Evolutionary conservation across 1,140 invertebrate species (phyloP).

Genomic region (Lordiphosa clarofinis): DNA sequence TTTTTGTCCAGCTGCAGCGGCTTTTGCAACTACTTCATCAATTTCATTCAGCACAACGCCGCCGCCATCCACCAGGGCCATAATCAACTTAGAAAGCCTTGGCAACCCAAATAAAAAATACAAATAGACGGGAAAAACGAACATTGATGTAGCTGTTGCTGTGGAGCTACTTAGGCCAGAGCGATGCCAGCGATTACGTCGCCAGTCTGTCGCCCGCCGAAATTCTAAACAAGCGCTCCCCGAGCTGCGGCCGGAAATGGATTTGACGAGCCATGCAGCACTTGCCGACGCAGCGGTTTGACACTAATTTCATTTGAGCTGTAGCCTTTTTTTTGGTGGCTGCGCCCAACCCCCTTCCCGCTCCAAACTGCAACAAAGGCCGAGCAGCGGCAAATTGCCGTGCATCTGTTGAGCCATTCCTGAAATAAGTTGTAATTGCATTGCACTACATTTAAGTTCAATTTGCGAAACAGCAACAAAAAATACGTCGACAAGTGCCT

Average conservation of each 20-base stretch:
- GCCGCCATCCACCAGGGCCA: constrained; percentile 17
- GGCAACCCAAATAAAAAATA: constrained; percentile 37
- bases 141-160: constrained; percentile 21
- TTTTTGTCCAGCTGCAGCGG: constrained; percentile 25
- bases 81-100: constrained; percentile 73
- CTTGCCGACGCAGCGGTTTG: constrained; percentile 64
- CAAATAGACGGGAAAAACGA: constrained; percentile 13
- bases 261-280: constrained; percentile 45
- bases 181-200: constrained; percentile 54
- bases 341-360: constrained; percentile 1
- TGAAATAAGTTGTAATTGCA: constrained; percentile 60
- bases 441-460: constrained; percentile 59
- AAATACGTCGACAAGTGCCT: constrained; percentile 9
- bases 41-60: constrained; percentile 64
- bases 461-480: constrained; percentile 28
- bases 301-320: constrained; percentile 71
- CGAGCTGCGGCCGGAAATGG: constrained; percentile 40
- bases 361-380: not conserved
- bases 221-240: constrained; percentile 20
- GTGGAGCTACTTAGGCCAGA: constrained; percentile 21
- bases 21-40: constrained; percentile 69
- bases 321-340: constrained; percentile 56
- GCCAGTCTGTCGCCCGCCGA: constrained; percentile 29
- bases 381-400: not conserved
- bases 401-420: constrained; percentile 28